phyloP scores from a whole-genome alignment of 2,797 vertebrate genomes.

The Siniperca obscura region DNA sequence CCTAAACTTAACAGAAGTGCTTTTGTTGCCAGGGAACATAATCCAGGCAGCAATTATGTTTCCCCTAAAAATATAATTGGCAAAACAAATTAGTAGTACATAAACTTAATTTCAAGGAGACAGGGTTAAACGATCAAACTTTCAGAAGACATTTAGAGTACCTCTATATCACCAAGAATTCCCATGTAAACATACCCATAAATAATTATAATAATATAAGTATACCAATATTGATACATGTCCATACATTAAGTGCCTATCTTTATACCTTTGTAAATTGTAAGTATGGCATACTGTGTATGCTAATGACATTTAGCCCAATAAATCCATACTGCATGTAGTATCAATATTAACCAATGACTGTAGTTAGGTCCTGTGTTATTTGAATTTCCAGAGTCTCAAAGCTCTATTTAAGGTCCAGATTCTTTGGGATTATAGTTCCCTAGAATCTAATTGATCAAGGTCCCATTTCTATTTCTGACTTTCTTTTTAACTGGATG shows the following conservation, averaged over 20 bases:
- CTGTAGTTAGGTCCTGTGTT: conserved; percentile 11
- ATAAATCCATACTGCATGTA: neutral
- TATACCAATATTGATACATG: neutral
- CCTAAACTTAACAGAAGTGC: neutral
- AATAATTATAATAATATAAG: neutral
- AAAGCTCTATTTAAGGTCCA: conserved; percentile 6
- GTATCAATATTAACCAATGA: neutral
- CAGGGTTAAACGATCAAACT: neutral
- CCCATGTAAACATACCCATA: neutral
- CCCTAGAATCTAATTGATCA: conserved; percentile 7
- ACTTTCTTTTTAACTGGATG: conserved; percentile 18
- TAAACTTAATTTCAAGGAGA: neutral
- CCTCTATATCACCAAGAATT: neutral
- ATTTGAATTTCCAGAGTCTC: conserved; percentile 16
- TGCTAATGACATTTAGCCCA: neutral
- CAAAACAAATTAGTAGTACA: conserved; percentile 1
- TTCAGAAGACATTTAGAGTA: neutral
- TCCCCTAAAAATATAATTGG: conserved; percentile 8
- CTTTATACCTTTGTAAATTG: neutral
- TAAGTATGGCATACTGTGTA: neutral
- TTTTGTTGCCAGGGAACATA: conserved; percentile 1
- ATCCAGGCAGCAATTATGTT: conserved; percentile 17
- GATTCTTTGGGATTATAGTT: conserved; percentile 31
- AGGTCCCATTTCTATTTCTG: conserved; percentile 29
- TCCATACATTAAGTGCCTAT: neutral